Evolutionary conservation across 1,140 invertebrate species (phyloP).

Genomic region (Pseudoatta argentina): DNA sequence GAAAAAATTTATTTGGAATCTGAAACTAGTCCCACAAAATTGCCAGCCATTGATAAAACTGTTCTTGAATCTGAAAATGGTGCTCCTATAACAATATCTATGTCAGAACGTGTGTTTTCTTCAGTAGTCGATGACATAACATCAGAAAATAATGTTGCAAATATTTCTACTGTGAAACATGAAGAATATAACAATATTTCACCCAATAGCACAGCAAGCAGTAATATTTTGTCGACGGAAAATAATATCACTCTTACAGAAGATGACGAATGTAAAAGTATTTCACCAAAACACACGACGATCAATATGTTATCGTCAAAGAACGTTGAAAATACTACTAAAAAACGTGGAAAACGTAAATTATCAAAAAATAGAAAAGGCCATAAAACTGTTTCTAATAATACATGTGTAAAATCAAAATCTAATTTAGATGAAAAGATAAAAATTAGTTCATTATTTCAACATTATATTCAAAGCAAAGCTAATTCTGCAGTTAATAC

Average conservation of each 20-base stretch:
- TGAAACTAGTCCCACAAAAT: slow-evolving; percentile 27
- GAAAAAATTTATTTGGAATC: slow-evolving; percentile 75
- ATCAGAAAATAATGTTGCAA: not conserved
- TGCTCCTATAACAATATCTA: slow-evolving; percentile 12
- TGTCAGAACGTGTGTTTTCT: not conserved
- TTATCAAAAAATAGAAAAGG: not conserved
- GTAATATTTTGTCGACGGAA: not conserved
- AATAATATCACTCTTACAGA: not conserved
- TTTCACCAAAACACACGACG: not conserved
- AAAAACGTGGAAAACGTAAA: slow-evolving; percentile 19
- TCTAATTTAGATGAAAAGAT: slow-evolving; percentile 26
- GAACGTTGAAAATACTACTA: not conserved
- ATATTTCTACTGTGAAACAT: not conserved
- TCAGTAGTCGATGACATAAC: slow-evolving; percentile 7
- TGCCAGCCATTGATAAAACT: slow-evolving; percentile 36
- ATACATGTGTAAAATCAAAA: not conserved
- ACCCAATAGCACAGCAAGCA: not conserved
- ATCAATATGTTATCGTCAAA: not conserved
- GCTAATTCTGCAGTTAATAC: not conserved
- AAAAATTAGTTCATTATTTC: slow-evolving; percentile 52
- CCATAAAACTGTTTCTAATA: not conserved
- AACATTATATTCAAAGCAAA: not conserved
- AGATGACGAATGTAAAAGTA: not conserved
- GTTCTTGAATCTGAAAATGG: slow-evolving; percentile 61
- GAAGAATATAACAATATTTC: not conserved